These are phyloP conservation scores for Allacma fusca DNA, from an alignment of 2,888 invertebrate genomes.

Conservation along the genomic window DNA sequence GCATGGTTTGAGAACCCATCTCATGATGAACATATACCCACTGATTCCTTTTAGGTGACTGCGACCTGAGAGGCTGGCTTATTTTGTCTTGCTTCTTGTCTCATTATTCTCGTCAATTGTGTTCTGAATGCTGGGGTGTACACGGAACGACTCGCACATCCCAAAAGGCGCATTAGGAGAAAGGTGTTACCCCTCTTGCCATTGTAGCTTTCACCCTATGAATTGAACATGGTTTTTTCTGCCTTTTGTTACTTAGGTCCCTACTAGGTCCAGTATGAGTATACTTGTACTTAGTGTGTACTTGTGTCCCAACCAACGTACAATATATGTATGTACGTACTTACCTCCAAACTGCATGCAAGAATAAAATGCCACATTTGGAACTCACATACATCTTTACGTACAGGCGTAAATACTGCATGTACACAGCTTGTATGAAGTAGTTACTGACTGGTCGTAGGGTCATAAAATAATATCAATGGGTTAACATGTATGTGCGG, in stretches of 20 bases:
- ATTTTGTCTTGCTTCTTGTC: conserved; percentile 23
- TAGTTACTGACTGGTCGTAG: too few species aligned
- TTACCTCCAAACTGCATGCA: too few species aligned
- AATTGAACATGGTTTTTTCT: conserved; percentile 17
- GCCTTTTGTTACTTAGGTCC: not conserved
- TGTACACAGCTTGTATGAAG: too few species aligned
- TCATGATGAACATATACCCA: not conserved
- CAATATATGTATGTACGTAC: not conserved
- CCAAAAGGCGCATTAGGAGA: conserved; percentile 18
- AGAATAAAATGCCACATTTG: too few species aligned
- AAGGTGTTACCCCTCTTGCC: not conserved
- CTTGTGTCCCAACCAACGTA: too few species aligned
- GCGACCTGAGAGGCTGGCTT: conserved; percentile 7
- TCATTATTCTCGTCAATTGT: conserved; percentile 23
- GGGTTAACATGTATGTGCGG: too few species aligned
- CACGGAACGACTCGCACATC: not conserved
- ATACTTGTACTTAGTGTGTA: too few species aligned
- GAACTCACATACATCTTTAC: too few species aligned
- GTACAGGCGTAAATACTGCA: too few species aligned
- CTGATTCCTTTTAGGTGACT: conserved; percentile 2
- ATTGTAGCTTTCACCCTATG: conserved; percentile 21
- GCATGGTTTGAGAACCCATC: too few species aligned
- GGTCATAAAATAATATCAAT: too few species aligned
- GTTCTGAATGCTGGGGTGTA: conserved; percentile 18
- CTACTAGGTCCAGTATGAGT: not conserved